Percentiles rank a stretch among this genome's conserved stretches.
phyloP scores from a whole-genome alignment of 1,140 invertebrate genomes.

The Tetragonula clypearis region DNA sequence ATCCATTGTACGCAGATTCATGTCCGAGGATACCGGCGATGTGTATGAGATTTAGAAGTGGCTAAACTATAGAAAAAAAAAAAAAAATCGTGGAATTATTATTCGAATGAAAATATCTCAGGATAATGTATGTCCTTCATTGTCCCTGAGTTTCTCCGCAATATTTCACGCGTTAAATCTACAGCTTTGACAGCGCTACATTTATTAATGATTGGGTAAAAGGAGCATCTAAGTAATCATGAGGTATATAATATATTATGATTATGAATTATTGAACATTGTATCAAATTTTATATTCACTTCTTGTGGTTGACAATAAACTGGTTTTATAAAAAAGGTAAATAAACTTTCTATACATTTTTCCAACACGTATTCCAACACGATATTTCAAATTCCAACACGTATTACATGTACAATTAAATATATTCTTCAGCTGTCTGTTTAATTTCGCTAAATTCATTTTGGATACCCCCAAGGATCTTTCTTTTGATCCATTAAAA shows the following conservation, averaged over 20 bases:
- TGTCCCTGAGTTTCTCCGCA: constrained; percentile 50
- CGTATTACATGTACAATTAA: background rate
- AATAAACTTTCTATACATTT: constrained; percentile 4
- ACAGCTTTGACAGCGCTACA: constrained; percentile 61
- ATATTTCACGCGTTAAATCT: constrained; percentile 57
- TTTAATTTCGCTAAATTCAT: constrained; percentile 56
- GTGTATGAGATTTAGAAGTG: constrained; percentile 30
- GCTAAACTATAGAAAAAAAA: constrained; percentile 24
- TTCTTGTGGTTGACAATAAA: constrained; percentile 79
- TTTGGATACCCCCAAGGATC: constrained; percentile 87
- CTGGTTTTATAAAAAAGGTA: constrained; percentile 73
- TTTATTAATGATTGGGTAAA: constrained; percentile 66
- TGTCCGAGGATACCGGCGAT: constrained; percentile 17
- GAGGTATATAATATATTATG: constrained; percentile 70
- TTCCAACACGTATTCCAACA: too few relatives aligned
- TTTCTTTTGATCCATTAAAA: constrained; percentile 87
- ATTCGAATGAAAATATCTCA: constrained; percentile 60
- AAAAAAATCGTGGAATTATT: constrained; percentile 43
- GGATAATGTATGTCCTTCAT: constrained; percentile 59
- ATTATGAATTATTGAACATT: constrained; percentile 78
- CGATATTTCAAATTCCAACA: background rate
- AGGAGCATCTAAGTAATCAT: constrained; percentile 63
- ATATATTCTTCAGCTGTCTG: background rate
- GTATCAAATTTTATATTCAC: constrained; percentile 79
- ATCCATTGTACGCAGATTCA: constrained; percentile 30